Conservation (phyloP, 1,140 invertebrate species). For the Hesperophylax magnus region DNA sequence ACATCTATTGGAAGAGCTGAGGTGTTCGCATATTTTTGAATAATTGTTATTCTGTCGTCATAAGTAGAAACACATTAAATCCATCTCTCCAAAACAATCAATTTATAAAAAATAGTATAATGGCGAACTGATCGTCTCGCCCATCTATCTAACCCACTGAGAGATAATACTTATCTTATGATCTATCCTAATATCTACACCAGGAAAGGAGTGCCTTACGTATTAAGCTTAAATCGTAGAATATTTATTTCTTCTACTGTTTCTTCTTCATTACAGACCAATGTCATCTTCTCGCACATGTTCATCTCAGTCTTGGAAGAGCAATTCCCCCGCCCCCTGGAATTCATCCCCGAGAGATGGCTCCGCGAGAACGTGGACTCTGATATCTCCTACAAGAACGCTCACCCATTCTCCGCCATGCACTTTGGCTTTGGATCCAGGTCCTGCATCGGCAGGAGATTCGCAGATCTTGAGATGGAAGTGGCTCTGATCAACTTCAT, state of each 20-base stretch:
- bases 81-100: no score
- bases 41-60: no score
- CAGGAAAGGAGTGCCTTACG: no score
- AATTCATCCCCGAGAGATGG: conserved; percentile 76
- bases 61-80: no score
- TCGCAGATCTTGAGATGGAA: conserved; percentile 81
- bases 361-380: conserved; percentile 64
- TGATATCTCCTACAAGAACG: conserved; percentile 63
- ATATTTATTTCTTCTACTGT: neutral
- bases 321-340: conserved; percentile 68
- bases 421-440: conserved; percentile 77
- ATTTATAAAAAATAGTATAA: no score
- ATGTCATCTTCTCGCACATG: conserved; percentile 69
- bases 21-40: no score
- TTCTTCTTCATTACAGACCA: conserved; percentile 62
- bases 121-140: no score
- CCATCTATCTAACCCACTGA: no score
- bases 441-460: conserved; percentile 74
- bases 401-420: conserved; percentile 71
- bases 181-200: no score
- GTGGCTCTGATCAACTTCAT: conserved; percentile 75
- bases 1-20: no score
- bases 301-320: conserved; percentile 66
- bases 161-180: no score
- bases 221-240: no score